Evolutionary conservation across 1,140 invertebrate genomes (phyloP).

Genomic region (Drosophila orena): DNA sequence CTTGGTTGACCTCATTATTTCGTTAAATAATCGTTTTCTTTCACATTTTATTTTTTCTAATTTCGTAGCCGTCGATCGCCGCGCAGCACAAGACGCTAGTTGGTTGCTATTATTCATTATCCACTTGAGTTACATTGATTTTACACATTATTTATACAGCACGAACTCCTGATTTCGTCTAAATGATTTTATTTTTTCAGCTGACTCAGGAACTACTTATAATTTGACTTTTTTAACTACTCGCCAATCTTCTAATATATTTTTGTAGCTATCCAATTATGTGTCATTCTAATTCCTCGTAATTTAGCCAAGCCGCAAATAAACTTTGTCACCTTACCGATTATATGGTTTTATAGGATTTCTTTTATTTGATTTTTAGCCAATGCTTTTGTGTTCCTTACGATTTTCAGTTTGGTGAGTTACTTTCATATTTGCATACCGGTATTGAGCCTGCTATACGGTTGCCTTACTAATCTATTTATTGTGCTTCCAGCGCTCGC

Average conservation of each 20-base stretch:
- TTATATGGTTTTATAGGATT: constrained; percentile 37
- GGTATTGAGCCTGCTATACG: neutral
- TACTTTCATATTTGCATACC: constrained; percentile 19
- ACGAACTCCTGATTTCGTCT: constrained; percentile 29
- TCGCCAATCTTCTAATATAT: constrained; percentile 13
- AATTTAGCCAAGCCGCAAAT: constrained; percentile 50
- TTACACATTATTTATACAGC: constrained; percentile 22
- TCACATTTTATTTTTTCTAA: constrained; percentile 79
- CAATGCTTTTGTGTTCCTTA: constrained; percentile 55
- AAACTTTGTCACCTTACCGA: constrained; percentile 53
- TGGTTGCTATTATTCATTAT: constrained; percentile 26
- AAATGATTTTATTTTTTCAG: constrained; percentile 60
- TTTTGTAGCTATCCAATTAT: constrained; percentile 23
- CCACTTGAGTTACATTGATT: constrained; percentile 68
- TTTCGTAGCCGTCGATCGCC: constrained; percentile 86
- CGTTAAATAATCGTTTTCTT: constrained; percentile 40
- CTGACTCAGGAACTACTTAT: constrained; percentile 64
- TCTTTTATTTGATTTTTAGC: constrained; percentile 50
- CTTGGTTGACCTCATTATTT: constrained; percentile 10
- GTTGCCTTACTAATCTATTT: neutral
- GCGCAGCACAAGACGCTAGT: constrained; percentile 73
- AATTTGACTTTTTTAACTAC: constrained; percentile 20
- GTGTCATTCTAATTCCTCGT: constrained; percentile 20
- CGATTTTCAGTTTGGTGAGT: constrained; percentile 69
- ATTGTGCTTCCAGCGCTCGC: constrained; percentile 89